Evolutionary conservation across 2,113 vertebrate species (phyloP).

Genomic region (Hoplias malabaricus): DNA sequence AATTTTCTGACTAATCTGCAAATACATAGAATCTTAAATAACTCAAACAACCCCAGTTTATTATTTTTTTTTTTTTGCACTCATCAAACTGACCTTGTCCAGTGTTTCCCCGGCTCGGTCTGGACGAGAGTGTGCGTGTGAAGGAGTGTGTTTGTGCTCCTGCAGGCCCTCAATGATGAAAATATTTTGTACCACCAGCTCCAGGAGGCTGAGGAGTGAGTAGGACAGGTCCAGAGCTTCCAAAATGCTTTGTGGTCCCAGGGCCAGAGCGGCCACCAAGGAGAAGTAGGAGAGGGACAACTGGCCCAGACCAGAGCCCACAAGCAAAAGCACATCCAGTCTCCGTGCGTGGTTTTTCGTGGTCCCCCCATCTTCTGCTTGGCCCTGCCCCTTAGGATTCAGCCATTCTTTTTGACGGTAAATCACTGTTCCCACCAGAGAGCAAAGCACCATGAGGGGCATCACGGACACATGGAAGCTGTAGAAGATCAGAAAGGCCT

Average conservation of each 20-base stretch:
- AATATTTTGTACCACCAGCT: constrained; percentile 84
- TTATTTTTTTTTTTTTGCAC: background rate
- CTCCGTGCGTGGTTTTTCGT: constrained; percentile 84
- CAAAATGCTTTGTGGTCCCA: constrained; percentile 54
- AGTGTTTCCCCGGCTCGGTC: constrained; percentile 76
- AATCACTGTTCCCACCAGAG: constrained; percentile 71
- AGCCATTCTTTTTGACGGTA: no score
- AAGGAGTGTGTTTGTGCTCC: constrained; percentile 63
- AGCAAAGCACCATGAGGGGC: constrained; percentile 77
- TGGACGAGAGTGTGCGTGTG: background rate
- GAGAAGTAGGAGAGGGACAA: constrained; percentile 84
- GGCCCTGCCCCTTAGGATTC: no score
- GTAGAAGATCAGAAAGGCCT: constrained; percentile 80
- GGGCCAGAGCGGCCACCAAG: constrained; percentile 81
- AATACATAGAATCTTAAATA: no score
- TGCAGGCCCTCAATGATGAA: constrained; percentile 86
- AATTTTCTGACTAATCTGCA: no score
- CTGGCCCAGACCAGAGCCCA: constrained; percentile 80
- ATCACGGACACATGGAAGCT: constrained; percentile 76
- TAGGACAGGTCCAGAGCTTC: constrained; percentile 80
- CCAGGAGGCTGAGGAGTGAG: constrained; percentile 80
- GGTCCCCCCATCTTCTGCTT: background rate
- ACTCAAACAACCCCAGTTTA: no score
- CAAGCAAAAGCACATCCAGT: constrained; percentile 81
- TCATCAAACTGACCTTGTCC: constrained; percentile 30